These are phyloP conservation scores for Pampus argenteus DNA, from an alignment of 2,797 vertebrate genomes.

Conservation along the genomic window DNA sequence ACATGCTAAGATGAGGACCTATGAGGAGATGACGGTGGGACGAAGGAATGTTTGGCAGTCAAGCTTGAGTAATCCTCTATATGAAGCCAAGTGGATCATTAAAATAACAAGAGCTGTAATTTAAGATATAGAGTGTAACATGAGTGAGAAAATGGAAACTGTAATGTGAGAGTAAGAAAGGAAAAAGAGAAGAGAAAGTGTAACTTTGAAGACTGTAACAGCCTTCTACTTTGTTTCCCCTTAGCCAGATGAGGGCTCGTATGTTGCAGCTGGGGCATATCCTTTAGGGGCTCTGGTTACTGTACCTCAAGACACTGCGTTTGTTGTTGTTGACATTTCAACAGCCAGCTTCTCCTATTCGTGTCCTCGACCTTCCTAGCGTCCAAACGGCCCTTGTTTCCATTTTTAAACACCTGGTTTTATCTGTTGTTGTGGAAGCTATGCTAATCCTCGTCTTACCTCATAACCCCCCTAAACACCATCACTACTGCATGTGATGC, in stretches of 20 bases:
- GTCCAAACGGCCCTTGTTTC: constrained; percentile 52
- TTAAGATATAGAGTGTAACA: constrained; percentile 60
- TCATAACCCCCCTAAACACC: constrained; percentile 16
- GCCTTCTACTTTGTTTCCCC: constrained; percentile 63
- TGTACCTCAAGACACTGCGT: constrained; percentile 53
- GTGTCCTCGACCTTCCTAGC: constrained; percentile 16
- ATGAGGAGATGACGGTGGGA: constrained; percentile 45
- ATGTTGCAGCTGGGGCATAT: constrained; percentile 58
- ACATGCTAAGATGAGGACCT: constrained; percentile 54
- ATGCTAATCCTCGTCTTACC: constrained; percentile 19
- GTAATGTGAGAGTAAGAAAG: constrained; percentile 53
- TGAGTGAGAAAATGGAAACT: constrained; percentile 48
- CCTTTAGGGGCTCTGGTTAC: constrained; percentile 61
- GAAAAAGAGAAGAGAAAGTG: constrained; percentile 49
- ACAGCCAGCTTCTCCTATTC: constrained; percentile 19
- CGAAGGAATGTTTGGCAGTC: constrained; percentile 32
- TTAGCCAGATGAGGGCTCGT: not conserved
- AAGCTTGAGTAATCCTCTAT: constrained; percentile 45
- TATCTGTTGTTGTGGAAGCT: constrained; percentile 39
- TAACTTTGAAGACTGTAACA: constrained; percentile 58
- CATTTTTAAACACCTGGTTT: constrained; percentile 58
- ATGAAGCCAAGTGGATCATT: constrained; percentile 62
- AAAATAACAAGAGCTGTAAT: constrained; percentile 69
- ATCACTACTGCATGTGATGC: constrained; percentile 10
- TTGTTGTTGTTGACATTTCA: constrained; percentile 67